phyloP scores from a whole-genome alignment of 2,113 vertebrate genomes.

The Suncus etruscus region DNA sequence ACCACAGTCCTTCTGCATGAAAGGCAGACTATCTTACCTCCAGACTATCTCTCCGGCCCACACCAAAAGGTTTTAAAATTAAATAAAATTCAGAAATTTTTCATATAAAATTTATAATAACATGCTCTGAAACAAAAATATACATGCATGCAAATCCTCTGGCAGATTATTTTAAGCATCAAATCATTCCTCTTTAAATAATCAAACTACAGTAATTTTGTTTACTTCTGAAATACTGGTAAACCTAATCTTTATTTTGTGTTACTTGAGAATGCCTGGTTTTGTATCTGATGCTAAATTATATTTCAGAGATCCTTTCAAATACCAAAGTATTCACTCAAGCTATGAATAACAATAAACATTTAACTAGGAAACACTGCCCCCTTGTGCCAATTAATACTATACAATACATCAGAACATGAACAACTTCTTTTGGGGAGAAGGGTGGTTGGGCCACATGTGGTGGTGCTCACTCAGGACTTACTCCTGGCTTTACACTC shows the following conservation, averaged over 20 bases:
- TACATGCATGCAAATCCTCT: background rate
- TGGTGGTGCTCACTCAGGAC: too few species aligned
- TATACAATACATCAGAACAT: background rate
- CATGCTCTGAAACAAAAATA: conserved; percentile 15
- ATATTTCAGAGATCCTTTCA: background rate
- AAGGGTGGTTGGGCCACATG: too few species aligned
- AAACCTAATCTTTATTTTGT: conserved; percentile 2
- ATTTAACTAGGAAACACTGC: conserved; percentile 74
- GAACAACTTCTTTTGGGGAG: too few species aligned
- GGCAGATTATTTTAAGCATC: conserved; percentile 8
- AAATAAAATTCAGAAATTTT: background rate
- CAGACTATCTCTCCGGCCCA: too few species aligned
- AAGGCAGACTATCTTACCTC: too few species aligned
- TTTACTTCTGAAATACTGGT: conserved; percentile 28
- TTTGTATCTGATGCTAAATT: conserved; percentile 32
- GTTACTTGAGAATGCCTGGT: background rate
- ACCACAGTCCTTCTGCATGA: too few species aligned
- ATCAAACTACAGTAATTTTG: conserved; percentile 44
- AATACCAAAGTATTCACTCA: conserved; percentile 45
- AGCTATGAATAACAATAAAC: background rate
- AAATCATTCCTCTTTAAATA: conserved; percentile 41
- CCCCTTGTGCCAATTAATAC: conserved; percentile 79
- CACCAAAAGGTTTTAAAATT: too few species aligned
- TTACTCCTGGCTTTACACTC: too few species aligned
- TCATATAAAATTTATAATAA: conserved; percentile 35